phyloP scores from a whole-genome alignment of 2,113 vertebrate species.

The Misgurnus anguillicaudatus region DNA sequence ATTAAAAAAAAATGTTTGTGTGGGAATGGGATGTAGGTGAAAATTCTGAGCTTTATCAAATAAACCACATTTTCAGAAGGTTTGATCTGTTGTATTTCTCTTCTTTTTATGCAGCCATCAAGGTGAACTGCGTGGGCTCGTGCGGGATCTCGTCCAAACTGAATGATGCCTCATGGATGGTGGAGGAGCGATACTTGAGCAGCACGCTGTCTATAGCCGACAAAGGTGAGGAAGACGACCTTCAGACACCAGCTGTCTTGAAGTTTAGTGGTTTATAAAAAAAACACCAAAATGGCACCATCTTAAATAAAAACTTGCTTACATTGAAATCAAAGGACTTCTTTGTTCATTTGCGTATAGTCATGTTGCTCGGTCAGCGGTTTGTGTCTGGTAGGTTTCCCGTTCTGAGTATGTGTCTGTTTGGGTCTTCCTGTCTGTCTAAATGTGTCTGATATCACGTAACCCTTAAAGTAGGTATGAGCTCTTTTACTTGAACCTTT shows the following conservation, averaged over 20 bases:
- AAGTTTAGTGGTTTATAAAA: neutral
- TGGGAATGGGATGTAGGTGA: no score
- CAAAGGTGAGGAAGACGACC: slow-evolving; percentile 78
- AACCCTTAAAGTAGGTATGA: neutral
- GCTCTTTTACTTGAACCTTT: neutral
- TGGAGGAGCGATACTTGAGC: slow-evolving; percentile 93
- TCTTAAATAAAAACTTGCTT: neutral
- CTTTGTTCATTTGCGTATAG: neutral
- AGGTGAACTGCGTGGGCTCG: slow-evolving; percentile 88
- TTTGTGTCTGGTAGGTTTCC: slow-evolving; percentile 20
- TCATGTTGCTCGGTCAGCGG: neutral
- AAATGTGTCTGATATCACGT: slow-evolving; percentile 12
- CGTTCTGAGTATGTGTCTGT: slow-evolving; percentile 10
- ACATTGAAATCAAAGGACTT: neutral
- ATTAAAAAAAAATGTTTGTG: no score
- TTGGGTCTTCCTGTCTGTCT: slow-evolving; percentile 30
- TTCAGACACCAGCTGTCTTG: no score
- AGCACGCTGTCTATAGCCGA: slow-evolving; percentile 88
- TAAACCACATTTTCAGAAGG: no score
- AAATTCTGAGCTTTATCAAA: no score
- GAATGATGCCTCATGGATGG: slow-evolving; percentile 81
- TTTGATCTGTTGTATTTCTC: no score
- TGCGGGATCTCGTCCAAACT: slow-evolving; percentile 90
- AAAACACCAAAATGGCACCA: neutral
- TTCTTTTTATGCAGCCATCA: slow-evolving; percentile 80